Evolutionary conservation across 2,113 vertebrate genomes (phyloP), one percentile per base, ranked within the genome.

Genomic region (Alectura lathami): DNA sequence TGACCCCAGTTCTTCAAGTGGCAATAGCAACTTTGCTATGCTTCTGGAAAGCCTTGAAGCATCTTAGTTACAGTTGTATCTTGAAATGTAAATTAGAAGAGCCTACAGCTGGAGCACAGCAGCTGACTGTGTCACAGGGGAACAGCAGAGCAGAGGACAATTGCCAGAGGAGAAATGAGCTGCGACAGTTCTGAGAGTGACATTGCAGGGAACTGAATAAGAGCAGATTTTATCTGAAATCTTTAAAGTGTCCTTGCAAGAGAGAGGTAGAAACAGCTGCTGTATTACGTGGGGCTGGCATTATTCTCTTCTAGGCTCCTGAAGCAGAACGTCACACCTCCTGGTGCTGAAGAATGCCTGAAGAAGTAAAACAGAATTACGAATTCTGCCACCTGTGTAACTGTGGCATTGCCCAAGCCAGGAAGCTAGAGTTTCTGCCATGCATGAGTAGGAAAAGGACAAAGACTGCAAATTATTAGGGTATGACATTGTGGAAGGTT

Each of bases 211-310:
- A 57, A 26, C 29, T 45, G 11, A 86, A 66, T 17, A 69, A 23
- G 23, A 82, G 21, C 2, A 83, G 36, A 77, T 29, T 64, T 36
- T 3, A 27, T 45, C 22, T 43, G 34, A 63, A 57, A 80, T 6
- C 27, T 80, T 53, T 68, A 29, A 69, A 76, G 83, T 23, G 15
- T 64, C 23, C 29, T 68, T 2, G 0, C 5, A 29, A 76, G n/a
- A 53, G 8, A 51, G 50, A 92, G 30, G 14, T 2, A 85, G 64
- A 74, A 81, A 36, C 34, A 29, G 32, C 9, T 76, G 7, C 26
- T 70, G 6, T 40, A 7, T 77, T 59, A 26, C 2, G 0, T 0
- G 0, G 11, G 9, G 8, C 24, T 85, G 60, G 13, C 10, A 5
- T 36, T 40, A 45, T 23, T 73, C 6, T 51, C 1, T 32, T 23